Evolutionary conservation across 2,888 invertebrate genomes (phyloP).

Genomic region (Nymphalis polychloros): DNA sequence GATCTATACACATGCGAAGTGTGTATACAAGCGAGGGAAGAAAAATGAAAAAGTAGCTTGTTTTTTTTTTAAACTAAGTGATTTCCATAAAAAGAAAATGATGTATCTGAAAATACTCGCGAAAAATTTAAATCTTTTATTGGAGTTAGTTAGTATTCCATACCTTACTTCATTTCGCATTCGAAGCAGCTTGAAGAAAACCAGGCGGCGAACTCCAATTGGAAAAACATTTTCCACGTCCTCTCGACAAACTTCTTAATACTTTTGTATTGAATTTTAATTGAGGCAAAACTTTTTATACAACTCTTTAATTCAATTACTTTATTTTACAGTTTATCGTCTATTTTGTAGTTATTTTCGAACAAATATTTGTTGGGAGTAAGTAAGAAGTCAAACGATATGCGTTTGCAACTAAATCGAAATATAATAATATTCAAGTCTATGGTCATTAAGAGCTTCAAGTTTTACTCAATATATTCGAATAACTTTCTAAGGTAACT

Average conservation of each 20-base stretch:
- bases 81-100: conserved; percentile 19
- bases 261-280: conserved; percentile 59
- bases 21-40: background rate
- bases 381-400: background rate
- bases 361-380: background rate
- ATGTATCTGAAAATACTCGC: conserved; percentile 28
- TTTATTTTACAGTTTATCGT: conserved; percentile 31
- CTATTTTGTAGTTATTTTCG: conserved; percentile 11
- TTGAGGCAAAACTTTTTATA: conserved; percentile 45
- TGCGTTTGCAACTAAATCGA: background rate
- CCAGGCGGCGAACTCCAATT: conserved; percentile 51
- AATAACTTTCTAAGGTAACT: too few relatives aligned
- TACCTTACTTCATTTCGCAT: conserved; percentile 52
- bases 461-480: too few relatives aligned
- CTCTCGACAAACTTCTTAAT: conserved; percentile 52
- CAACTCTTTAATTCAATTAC: conserved; percentile 37
- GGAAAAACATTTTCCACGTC: conserved; percentile 62
- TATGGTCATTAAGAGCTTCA: too few relatives aligned
- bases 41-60: background rate
- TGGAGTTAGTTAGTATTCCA: conserved; percentile 40
- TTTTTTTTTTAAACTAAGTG: conserved; percentile 1
- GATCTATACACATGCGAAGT: too few relatives aligned
- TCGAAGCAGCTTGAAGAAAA: conserved; percentile 61
- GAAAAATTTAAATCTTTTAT: conserved; percentile 35
- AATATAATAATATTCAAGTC: background rate